phyloP scores from a whole-genome alignment of 2,113 vertebrate species.

The Baryphthengus martii region DNA sequence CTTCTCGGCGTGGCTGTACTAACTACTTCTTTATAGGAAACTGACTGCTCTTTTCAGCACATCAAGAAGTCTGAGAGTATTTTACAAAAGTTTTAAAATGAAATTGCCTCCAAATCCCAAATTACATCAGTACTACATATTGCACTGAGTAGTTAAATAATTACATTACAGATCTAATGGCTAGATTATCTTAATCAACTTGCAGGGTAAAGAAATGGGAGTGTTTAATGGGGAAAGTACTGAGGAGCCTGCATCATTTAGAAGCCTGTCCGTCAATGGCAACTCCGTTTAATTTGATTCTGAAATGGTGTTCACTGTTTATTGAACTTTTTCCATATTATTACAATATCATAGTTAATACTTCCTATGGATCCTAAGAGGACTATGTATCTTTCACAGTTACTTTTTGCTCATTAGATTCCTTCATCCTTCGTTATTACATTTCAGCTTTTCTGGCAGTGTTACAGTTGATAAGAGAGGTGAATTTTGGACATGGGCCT shows the following conservation, averaged over 20 bases:
- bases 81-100: neutral
- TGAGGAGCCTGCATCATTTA: neutral
- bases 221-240: neutral
- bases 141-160: neutral
- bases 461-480: neutral
- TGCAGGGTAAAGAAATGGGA: neutral
- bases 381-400: neutral
- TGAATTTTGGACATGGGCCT: neutral
- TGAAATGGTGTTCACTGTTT: neutral
- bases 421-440: neutral
- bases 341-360: neutral
- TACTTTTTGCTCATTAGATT: neutral
- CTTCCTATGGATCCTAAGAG: neutral
- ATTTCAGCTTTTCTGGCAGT: neutral
- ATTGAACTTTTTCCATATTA: neutral
- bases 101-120: neutral
- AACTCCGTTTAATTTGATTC: neutral
- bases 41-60: neutral
- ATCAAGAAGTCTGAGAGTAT: neutral
- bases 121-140: neutral
- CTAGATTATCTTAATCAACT: neutral
- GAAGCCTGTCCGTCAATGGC: neutral
- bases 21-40: neutral
- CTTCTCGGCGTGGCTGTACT: neutral
- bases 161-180: neutral